Conservation (phyloP, 2,113 vertebrate species). For the Marmota flaviventris region DNA sequence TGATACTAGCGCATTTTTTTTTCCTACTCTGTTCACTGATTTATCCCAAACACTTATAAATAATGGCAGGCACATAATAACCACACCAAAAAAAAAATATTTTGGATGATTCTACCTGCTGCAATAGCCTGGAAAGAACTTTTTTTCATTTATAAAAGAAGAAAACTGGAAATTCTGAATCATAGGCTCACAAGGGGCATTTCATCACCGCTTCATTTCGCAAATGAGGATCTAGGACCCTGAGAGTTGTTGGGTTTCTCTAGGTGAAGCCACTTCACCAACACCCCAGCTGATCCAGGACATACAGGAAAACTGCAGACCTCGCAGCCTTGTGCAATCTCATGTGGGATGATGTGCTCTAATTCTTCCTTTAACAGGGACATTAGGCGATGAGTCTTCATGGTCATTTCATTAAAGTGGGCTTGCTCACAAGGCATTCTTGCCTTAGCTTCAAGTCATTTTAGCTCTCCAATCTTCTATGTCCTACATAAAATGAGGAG, state of each 20-base stretch:
- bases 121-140: not conserved
- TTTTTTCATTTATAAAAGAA: not conserved
- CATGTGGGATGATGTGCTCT: fast-evolving
- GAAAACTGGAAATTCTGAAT: not conserved
- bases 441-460: not conserved
- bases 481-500: not conserved
- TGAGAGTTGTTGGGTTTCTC: not conserved
- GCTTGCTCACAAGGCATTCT: not conserved
- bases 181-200: not conserved
- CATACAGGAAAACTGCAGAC: not conserved
- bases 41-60: not conserved
- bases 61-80: not conserved
- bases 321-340: not conserved
- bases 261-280: not conserved
- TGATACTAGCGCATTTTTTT: not conserved
- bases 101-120: not conserved
- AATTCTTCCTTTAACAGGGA: not conserved
- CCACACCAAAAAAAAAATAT: not conserved
- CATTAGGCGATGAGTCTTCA: not conserved
- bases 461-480: not conserved
- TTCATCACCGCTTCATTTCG: not conserved
- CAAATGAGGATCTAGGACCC: not conserved
- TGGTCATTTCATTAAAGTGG: not conserved
- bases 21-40: not conserved
- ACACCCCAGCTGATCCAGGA: no score